A percentile compares a stretch with the other conserved stretches of the same genome.
Conservation (phyloP, 2,797 vertebrate species). For the Synanceia verrucosa region DNA sequence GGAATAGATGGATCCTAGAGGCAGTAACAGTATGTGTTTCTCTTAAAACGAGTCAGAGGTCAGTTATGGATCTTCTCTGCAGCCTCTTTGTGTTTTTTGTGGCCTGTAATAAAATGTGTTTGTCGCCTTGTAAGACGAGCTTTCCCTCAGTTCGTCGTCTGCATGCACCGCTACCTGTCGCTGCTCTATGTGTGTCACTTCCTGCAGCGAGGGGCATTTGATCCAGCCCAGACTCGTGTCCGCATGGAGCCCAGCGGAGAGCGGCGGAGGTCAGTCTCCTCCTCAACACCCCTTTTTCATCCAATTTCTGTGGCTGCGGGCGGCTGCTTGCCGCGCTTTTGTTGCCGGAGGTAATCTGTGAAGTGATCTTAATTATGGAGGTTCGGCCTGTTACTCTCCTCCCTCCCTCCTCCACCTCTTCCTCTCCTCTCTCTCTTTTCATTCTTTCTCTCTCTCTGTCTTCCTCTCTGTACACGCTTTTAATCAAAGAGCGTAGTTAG, state of each 20-base stretch:
- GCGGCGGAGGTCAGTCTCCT: constrained; percentile 77
- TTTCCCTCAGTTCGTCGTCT: constrained; percentile 5
- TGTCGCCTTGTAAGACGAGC: constrained; percentile 30
- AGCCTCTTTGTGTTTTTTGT: constrained; percentile 22
- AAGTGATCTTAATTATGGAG: constrained; percentile 89
- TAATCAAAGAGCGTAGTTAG: constrained; percentile 86
- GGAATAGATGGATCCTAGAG: neutral
- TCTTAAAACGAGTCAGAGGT: too few species aligned
- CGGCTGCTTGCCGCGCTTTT: constrained; percentile 78
- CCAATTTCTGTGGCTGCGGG: constrained; percentile 79
- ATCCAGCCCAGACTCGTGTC: constrained; percentile 69
- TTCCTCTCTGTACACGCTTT: constrained; percentile 76
- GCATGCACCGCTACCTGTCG: constrained; percentile 36
- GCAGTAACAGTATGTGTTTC: too few species aligned
- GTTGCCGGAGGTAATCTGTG: constrained; percentile 86
- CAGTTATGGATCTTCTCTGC: constrained; percentile 30
- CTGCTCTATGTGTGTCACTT: constrained; percentile 35
- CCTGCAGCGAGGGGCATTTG: constrained; percentile 69
- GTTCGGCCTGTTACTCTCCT: constrained; percentile 74
- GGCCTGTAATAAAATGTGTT: constrained; percentile 31
- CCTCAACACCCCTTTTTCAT: constrained; percentile 79
- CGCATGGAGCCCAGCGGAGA: constrained; percentile 59
- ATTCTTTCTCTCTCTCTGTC: constrained; percentile 54
- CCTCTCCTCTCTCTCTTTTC: constrained; percentile 15
- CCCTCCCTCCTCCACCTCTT: constrained; percentile 26